Conservation (phyloP, 2,113 vertebrate species). For the Maccullochella peelii region DNA sequence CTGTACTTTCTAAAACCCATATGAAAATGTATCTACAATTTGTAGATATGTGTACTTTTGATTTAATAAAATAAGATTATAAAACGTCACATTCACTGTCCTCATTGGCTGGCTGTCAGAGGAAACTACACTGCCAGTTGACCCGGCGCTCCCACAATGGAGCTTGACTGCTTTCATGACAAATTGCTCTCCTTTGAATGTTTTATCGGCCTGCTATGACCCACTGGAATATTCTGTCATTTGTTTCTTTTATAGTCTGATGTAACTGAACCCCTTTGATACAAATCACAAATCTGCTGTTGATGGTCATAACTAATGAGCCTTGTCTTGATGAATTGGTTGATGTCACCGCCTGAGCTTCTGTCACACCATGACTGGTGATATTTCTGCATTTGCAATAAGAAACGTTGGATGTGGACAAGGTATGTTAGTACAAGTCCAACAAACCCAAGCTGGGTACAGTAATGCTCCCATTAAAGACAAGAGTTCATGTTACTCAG, state of each 20-base stretch:
- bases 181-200: slow-evolving; percentile 22
- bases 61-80: slow-evolving; percentile 84
- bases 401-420: not conserved
- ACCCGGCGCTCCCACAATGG: slow-evolving; percentile 24
- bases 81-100: slow-evolving; percentile 28
- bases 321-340: slow-evolving; percentile 43
- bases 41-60: slow-evolving; percentile 86
- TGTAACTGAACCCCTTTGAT: slow-evolving; percentile 58
- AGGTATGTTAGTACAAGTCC: not conserved
- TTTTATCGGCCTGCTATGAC: slow-evolving; percentile 17
- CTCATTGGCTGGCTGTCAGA: slow-evolving; percentile 22
- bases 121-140: slow-evolving; percentile 30
- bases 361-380: not conserved
- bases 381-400: not conserved
- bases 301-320: slow-evolving; percentile 70
- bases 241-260: slow-evolving; percentile 49
- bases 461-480: not conserved
- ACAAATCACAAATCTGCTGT: slow-evolving; percentile 60
- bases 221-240: slow-evolving; percentile 52
- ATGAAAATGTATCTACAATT: slow-evolving; percentile 82
- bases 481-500: not conserved
- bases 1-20: slow-evolving; percentile 86
- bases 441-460: not conserved
- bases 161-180: slow-evolving; percentile 31
- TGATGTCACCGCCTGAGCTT: not conserved